Conservation (phyloP, 1,140 invertebrate genomes). For the Macrocentrus cingulum region DNA sequence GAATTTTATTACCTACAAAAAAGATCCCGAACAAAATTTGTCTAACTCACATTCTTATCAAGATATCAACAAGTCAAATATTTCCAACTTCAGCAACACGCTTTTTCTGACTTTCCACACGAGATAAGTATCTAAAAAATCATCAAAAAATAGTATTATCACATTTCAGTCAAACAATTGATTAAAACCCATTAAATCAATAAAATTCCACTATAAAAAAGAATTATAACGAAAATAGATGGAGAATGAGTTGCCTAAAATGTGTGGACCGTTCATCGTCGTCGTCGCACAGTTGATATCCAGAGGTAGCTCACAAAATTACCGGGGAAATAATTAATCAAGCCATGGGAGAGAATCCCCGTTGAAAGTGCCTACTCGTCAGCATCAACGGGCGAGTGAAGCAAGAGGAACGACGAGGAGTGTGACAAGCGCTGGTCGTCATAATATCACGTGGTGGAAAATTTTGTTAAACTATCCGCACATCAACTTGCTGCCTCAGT, state of each 20-base stretch:
- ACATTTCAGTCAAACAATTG: no score
- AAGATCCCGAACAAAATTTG: no score
- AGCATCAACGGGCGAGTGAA: no score
- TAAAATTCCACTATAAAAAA: not conserved
- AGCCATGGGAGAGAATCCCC: constrained; percentile 13
- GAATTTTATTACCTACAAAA: no score
- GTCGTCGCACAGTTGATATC: not conserved
- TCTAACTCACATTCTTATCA: no score
- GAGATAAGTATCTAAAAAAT: not conserved
- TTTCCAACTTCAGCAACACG: not conserved
- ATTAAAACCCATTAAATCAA: no score
- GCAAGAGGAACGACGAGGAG: not conserved
- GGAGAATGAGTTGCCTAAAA: not conserved
- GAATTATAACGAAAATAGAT: not conserved
- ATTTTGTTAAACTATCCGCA: constrained; percentile 24
- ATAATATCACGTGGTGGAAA: constrained; percentile 19
- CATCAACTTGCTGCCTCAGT: no score
- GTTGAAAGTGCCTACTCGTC: constrained; percentile 5
- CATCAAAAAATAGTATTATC: no score
- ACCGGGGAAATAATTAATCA: constrained; percentile 30
- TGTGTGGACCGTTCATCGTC: no score
- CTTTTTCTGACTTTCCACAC: not conserved
- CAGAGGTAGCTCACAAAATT: constrained; percentile 14
- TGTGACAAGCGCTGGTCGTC: constrained; percentile 3
- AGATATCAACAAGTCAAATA: no score